These are phyloP conservation scores for Drosophila oshimai DNA, from an alignment of 1,140 invertebrate species.

Conservation along the genomic window DNA sequence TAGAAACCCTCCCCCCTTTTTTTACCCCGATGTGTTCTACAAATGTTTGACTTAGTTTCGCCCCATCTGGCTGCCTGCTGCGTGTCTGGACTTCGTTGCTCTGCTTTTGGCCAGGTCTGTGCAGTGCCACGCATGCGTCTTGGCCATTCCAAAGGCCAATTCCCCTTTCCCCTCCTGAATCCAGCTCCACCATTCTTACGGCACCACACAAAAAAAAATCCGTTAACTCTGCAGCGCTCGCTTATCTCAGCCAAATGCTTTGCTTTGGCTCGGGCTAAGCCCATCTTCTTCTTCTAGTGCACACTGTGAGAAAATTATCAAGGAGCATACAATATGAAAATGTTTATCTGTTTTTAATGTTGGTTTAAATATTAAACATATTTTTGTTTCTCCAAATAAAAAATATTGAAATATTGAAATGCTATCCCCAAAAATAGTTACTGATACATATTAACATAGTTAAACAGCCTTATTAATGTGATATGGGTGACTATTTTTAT, in stretches of 20 bases:
- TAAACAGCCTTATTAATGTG: no score
- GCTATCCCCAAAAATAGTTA: no score
- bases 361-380: no score
- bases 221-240: conserved; percentile 55
- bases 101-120: conserved; percentile 11
- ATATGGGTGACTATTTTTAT: no score
- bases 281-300: not conserved
- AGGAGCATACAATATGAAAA: no score
- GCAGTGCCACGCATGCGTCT: conserved; percentile 62
- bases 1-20: not conserved
- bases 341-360: no score
- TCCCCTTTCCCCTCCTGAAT: not conserved
- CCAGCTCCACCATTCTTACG: not conserved
- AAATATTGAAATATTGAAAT: no score
- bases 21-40: conserved; percentile 58
- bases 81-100: conserved; percentile 45
- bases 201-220: conserved; percentile 23
- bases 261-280: conserved; percentile 14
- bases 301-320: not conserved
- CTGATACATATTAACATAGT: no score
- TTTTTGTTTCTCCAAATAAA: no score
- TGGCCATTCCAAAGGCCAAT: conserved; percentile 30
- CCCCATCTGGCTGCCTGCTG: conserved; percentile 51
- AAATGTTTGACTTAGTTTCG: conserved; percentile 79
- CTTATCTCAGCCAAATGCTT: conserved; percentile 56